Percentiles rank a stretch among this genome's conserved stretches.
phyloP scores from a whole-genome alignment of 37 sponge, comb jelly and placozoan species.

The Theonella swinhoei region DNA sequence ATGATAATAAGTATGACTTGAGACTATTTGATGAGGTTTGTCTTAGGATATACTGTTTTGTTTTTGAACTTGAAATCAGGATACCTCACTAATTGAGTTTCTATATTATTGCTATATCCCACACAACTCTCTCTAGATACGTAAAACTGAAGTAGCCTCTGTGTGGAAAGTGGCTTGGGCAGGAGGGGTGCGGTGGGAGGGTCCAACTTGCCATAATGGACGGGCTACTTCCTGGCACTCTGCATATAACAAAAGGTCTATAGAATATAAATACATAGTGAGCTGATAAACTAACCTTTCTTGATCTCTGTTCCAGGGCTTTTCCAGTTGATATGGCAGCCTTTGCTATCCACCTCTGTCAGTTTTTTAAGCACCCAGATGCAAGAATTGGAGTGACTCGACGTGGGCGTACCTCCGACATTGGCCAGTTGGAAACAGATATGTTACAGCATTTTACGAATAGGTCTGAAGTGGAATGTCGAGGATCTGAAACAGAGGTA shows the following conservation, averaged over 20 bases:
- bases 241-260: not conserved
- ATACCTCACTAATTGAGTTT: no score
- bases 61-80: no score
- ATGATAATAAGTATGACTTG: slow-evolving; percentile 57
- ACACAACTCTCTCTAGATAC: not conserved
- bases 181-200: not conserved
- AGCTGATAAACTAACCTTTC: no score
- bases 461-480: slow-evolving; percentile 47
- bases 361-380: not conserved
- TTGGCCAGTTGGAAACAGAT: slow-evolving; percentile 65
- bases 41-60: no score
- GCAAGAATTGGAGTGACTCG: not conserved
- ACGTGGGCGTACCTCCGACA: not conserved
- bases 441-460: slow-evolving; percentile 33
- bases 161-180: not conserved
- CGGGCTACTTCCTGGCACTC: not conserved
- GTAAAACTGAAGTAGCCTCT: not conserved
- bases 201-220: not conserved
- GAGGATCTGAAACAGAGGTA: slow-evolving; percentile 49
- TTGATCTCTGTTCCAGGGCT: no score
- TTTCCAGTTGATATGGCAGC: slow-evolving; percentile 46
- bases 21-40: slow-evolving; percentile 68
- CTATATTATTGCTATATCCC: no score
- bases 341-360: slow-evolving; percentile 17
- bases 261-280: no score